Conservation (phyloP, 92 coral and sea anemone species). For the Chrysogorgia sp. region DNA sequence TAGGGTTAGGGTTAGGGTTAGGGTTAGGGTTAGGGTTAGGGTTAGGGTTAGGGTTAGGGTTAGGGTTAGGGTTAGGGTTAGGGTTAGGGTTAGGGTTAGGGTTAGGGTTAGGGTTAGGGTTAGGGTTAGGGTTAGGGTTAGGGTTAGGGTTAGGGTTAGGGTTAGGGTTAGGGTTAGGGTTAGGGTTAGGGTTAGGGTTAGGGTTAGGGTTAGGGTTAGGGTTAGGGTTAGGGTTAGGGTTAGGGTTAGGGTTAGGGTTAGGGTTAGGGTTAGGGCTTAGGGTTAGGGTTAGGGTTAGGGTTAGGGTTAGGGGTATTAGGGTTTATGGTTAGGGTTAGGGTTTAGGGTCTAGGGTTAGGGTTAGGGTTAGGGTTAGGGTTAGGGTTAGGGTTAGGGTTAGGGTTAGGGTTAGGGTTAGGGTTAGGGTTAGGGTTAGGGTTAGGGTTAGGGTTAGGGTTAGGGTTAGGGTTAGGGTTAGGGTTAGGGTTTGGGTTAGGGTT, state of each 20-base stretch:
- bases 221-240: constrained; percentile 45
- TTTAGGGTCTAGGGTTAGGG: no score
- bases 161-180: constrained; percentile 36
- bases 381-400: no score
- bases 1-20: constrained; percentile 41
- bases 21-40: constrained; percentile 56
- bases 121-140: constrained; percentile 48
- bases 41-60: constrained; percentile 36
- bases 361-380: no score
- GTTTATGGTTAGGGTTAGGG: no score
- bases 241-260: constrained; percentile 46
- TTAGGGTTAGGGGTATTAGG: no score
- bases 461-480: no score
- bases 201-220: constrained; percentile 47
- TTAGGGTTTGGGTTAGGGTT: no score
- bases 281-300: no score
- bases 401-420: no score
- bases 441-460: no score
- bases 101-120: constrained; percentile 50
- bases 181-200: constrained; percentile 55
- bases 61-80: constrained; percentile 35
- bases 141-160: constrained; percentile 34
- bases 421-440: no score
- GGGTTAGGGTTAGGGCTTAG: constrained; percentile 43
- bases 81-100: constrained; percentile 7